Conservation (phyloP, 2,113 vertebrate species). For the Anguilla rostrata region DNA sequence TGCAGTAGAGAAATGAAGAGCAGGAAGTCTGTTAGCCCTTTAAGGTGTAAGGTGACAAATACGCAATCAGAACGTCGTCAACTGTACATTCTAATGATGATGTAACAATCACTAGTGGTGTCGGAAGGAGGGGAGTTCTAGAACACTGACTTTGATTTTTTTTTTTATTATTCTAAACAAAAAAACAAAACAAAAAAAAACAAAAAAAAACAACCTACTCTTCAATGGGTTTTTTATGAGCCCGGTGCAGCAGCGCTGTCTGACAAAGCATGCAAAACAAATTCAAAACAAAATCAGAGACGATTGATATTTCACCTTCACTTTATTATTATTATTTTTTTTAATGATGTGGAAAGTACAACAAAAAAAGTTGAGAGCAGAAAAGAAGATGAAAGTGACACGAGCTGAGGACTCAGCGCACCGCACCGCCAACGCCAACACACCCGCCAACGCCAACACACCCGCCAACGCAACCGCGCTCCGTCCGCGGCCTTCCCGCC, state of each 20-base stretch:
- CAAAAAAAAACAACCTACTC: too few species aligned
- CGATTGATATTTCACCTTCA: constrained; percentile 69
- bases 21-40: too few species aligned
- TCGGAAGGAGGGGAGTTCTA: too few species aligned
- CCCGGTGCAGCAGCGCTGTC: background rate
- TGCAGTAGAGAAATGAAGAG: too few species aligned
- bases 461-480: background rate
- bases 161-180: too few species aligned
- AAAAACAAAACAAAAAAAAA: too few species aligned
- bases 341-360: constrained; percentile 77
- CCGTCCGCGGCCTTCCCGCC: background rate
- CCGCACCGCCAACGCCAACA: background rate
- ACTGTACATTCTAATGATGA: too few species aligned
- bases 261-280: background rate
- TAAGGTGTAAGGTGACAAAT: too few species aligned
- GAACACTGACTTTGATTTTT: too few species aligned
- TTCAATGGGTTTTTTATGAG: too few species aligned
- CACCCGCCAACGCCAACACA: background rate
- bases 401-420: constrained; percentile 58
- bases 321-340: constrained; percentile 56
- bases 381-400: constrained; percentile 71
- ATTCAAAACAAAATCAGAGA: constrained; percentile 60
- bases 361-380: constrained; percentile 60
- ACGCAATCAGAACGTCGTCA: too few species aligned
- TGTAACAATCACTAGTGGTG: too few species aligned